These are phyloP conservation scores for Bombus pyrosoma DNA, from an alignment of 1,140 invertebrate genomes.

Conservation along the genomic window DNA sequence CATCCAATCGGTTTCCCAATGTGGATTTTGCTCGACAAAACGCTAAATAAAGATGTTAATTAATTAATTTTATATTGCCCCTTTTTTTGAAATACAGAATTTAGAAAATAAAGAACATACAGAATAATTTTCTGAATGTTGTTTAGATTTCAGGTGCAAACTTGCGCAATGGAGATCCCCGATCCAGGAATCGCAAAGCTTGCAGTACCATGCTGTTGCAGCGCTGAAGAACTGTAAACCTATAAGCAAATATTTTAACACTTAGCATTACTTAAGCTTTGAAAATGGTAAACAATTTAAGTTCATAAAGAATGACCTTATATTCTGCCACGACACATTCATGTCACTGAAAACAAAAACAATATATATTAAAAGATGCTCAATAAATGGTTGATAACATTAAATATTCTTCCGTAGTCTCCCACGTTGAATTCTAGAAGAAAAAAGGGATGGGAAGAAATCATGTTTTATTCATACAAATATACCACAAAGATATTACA, in stretches of 20 bases:
- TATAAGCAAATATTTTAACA: constrained; percentile 80
- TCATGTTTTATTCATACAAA: constrained; percentile 58
- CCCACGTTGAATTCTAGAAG: constrained; percentile 56
- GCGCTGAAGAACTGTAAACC: constrained; percentile 93
- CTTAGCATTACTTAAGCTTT: constrained; percentile 64
- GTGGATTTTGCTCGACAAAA: constrained; percentile 90
- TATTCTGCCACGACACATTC: constrained; percentile 77
- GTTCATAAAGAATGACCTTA: constrained; percentile 79
- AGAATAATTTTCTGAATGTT: constrained; percentile 90
- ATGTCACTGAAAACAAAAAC: constrained; percentile 78
- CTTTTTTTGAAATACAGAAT: background rate
- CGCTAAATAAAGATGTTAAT: constrained; percentile 81
- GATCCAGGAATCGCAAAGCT: constrained; percentile 92
- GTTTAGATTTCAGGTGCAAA: constrained; percentile 90
- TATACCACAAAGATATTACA: constrained; percentile 40
- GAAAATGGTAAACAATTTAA: constrained; percentile 68
- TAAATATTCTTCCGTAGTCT: constrained; percentile 55
- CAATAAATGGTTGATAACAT: constrained; percentile 48
- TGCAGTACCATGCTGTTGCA: constrained; percentile 94
- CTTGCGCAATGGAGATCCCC: constrained; percentile 93
- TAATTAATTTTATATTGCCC: background rate
- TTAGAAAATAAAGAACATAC: constrained; percentile 82
- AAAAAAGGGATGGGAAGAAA: constrained; percentile 23
- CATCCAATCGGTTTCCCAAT: constrained; percentile 93
- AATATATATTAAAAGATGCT: constrained; percentile 72